These are phyloP conservation scores for Parotocinclus haroldoi DNA, from an alignment of 2,797 vertebrate species.

Conservation along the genomic window DNA sequence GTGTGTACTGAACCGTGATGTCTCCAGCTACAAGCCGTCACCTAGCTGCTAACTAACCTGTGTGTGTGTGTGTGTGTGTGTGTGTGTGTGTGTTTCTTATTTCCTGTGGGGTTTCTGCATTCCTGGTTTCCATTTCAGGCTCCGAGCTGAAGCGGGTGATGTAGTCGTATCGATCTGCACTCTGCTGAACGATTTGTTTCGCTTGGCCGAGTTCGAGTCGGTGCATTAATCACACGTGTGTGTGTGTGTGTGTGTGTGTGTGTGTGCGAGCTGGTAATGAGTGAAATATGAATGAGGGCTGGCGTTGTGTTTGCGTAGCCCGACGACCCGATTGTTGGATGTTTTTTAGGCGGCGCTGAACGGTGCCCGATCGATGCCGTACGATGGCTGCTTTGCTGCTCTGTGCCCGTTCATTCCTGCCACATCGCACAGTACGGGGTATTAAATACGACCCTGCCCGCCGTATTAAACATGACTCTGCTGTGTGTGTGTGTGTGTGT, in stretches of 20 bases:
- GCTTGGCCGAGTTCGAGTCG: constrained; percentile 28
- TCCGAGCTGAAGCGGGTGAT: constrained; percentile 57
- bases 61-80: constrained; percentile 27
- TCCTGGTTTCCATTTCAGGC: constrained; percentile 56
- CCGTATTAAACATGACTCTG: constrained; percentile 2
- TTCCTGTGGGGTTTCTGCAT: constrained; percentile 20
- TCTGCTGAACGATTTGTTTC: constrained; percentile 42
- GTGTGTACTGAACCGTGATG: constrained; percentile 67
- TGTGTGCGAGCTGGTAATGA: constrained; percentile 35
- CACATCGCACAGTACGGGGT: background rate
- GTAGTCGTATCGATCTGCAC: constrained; percentile 64
- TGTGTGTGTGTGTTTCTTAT: constrained; percentile 28
- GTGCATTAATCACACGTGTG: constrained; percentile 45
- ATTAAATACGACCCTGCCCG: too few relatives aligned
- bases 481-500: too few relatives aligned
- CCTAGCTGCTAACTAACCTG: constrained; percentile 38
- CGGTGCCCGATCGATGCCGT: constrained; percentile 19
- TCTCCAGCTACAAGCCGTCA: constrained; percentile 63
- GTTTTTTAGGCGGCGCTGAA: background rate
- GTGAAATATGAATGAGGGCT: constrained; percentile 39
- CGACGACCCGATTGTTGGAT: constrained; percentile 1
- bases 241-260: constrained; percentile 16
- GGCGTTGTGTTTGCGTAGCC: constrained; percentile 37
- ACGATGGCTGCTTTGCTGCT: constrained; percentile 5
- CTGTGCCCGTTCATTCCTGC: constrained; percentile 6